Conservation (phyloP, 2,113 vertebrate species). For the Laticauda laticaudata region DNA sequence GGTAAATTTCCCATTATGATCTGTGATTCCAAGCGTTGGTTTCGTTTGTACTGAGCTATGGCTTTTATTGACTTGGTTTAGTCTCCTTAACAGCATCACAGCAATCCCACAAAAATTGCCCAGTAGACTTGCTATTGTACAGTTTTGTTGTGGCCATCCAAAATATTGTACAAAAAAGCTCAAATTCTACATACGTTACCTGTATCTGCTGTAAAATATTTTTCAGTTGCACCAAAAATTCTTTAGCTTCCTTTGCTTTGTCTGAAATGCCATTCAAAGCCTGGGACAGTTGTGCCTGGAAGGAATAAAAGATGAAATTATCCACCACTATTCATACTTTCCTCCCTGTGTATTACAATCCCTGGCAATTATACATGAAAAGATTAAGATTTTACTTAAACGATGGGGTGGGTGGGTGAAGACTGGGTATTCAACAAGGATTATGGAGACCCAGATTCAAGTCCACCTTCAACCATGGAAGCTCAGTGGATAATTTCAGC, state of each 20-base stretch:
- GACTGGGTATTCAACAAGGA: not conserved
- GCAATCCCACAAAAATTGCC: not conserved
- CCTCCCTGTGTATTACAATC: not conserved
- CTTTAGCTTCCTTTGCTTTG: constrained; percentile 98
- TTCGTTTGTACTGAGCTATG: not conserved
- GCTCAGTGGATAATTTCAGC: not conserved
- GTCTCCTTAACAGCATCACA: too few relatives aligned
- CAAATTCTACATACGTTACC: constrained; percentile 72
- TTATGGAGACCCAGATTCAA: not conserved
- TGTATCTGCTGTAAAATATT: constrained; percentile 96
- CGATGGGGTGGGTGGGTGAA: not conserved
- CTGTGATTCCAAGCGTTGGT: not conserved
- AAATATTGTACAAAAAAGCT: constrained; percentile 38
- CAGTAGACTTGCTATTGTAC: not conserved
- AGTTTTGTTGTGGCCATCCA: not conserved
- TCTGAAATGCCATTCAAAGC: constrained; percentile 95
- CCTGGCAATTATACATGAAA: constrained; percentile 24
- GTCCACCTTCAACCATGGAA: not conserved
- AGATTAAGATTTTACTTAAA: not conserved
- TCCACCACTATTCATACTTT: constrained; percentile 30
- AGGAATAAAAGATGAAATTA: constrained; percentile 37
- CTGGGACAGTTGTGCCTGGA: constrained; percentile 93
- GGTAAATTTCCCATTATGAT: not conserved
- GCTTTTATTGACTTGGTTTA: not conserved
- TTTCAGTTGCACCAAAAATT: constrained; percentile 95